Evolutionary conservation across 2,113 vertebrate genomes (phyloP), one percentile per base, ranked within the genome.

Genomic region (Paramisgurnus dabryanus): DNA sequence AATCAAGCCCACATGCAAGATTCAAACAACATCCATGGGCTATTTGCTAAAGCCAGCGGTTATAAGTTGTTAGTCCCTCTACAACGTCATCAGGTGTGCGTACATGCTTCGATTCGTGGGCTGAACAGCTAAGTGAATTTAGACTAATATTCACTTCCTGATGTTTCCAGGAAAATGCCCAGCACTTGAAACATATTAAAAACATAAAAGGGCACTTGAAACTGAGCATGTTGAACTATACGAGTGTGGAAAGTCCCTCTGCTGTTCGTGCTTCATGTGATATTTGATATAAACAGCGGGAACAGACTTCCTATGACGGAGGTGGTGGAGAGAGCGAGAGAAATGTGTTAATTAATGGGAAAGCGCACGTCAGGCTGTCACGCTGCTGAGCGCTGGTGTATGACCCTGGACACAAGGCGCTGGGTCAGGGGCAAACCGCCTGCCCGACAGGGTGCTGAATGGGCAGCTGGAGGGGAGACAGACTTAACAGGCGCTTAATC

Each of bases 1-100:
- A 86, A 85, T 80, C 76, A 86, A 76, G 80, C 75, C 83, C 79
- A 83, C 65, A 85, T 80, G 82, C 81, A 50, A 22, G 11, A 15
- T 58, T 34, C 41, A 40, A 72, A 77, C 72, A 77, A 76, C 83
- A 82, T 53, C 80, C 76, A 79, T 75, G 53, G 82, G 79, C 82
- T 84, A 80, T 84, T 78, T 84, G 74, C 71, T 67, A n/a, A 78
- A 84, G 74, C 66, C 71, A 60, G 43, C 27, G 27, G 27, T 27
- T 27, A 27, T 27, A 27, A 58, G 6, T 47, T 41, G 18, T 41
- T 57, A 77, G n/a, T 15, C 34, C 12, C 39, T 53, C 45, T 17
- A 47, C 47, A 60, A 45, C 17, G 65, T 34, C 45, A 45, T 47
- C 6, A 64, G 70, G 39, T 71, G 72, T 50, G 82, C 40, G 71